Conservation (phyloP, 1,140 invertebrate genomes). For the Calycopis cecrops region DNA sequence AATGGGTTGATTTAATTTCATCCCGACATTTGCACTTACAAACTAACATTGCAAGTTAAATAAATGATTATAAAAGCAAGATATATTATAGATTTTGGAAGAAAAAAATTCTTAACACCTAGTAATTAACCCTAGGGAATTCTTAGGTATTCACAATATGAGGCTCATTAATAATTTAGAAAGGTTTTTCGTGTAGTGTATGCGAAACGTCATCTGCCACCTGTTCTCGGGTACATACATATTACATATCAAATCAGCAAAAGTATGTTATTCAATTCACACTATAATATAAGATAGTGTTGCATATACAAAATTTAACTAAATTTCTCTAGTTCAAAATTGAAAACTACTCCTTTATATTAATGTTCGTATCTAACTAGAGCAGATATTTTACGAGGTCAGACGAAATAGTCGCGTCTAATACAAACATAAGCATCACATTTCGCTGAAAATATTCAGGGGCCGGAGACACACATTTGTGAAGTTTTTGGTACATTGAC, state of each 20-base stretch:
- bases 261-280: constrained; percentile 6
- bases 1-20: too few species aligned
- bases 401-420: neutral
- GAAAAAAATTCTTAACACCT: too few species aligned
- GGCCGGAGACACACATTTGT: neutral
- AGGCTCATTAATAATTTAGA: too few species aligned
- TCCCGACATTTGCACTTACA: too few species aligned
- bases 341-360: constrained; percentile 17
- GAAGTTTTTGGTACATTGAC: too few species aligned
- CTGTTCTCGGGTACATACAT: constrained; percentile 2
- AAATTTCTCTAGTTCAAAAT: constrained; percentile 17
- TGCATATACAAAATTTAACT: constrained; percentile 10
- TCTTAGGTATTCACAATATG: too few species aligned
- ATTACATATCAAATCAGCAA: neutral
- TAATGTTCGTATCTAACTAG: constrained; percentile 12
- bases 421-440: neutral
- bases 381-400: constrained; percentile 14
- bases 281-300: too few species aligned
- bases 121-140: too few species aligned
- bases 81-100: too few species aligned
- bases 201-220: neutral
- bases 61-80: too few species aligned
- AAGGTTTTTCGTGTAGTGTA: too few species aligned
- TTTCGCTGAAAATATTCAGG: constrained; percentile 1
- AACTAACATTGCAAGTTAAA: too few species aligned